These are phyloP conservation scores for Oscheius sp. DNA, from an alignment of 2,888 invertebrate species.

Conservation along the genomic window DNA sequence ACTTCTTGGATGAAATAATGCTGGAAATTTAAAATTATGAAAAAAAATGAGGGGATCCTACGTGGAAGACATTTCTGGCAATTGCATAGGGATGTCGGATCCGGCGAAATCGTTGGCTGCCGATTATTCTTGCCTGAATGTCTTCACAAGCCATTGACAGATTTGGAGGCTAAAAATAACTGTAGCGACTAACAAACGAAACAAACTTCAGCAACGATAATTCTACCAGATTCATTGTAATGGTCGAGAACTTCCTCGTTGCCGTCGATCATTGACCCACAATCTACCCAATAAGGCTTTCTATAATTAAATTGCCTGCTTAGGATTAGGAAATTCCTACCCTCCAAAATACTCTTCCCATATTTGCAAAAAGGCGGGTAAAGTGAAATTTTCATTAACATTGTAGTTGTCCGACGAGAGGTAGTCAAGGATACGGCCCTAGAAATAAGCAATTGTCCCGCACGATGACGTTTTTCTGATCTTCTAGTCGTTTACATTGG, in stretches of 20 bases:
- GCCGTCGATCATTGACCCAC: background rate
- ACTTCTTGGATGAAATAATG: constrained; percentile 28
- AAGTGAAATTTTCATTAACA: too few relatives aligned
- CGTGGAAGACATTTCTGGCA: constrained; percentile 23
- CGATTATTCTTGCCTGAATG: background rate
- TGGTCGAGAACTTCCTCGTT: constrained; percentile 6
- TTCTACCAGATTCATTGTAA: constrained; percentile 5
- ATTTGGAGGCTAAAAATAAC: background rate
- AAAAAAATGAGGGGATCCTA: background rate
- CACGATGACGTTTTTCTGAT: too few relatives aligned
- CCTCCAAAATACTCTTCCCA: constrained; percentile 20
- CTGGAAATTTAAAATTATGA: constrained; percentile 1
- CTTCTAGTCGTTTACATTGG: too few relatives aligned
- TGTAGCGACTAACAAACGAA: background rate
- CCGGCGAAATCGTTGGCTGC: background rate
- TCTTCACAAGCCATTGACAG: constrained; percentile 14
- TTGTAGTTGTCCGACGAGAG: too few relatives aligned
- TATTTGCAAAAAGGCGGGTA: background rate
- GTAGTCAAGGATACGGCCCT: too few relatives aligned
- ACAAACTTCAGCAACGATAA: background rate
- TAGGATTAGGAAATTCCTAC: too few relatives aligned
- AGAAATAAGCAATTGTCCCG: too few relatives aligned
- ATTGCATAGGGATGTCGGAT: constrained; percentile 19
- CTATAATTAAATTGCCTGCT: too few relatives aligned
- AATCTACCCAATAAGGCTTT: constrained; percentile 13